Base-by-base conservation (phyloP, 1,140 invertebrate genomes). In the Anoplophora glabripennis region DNA sequence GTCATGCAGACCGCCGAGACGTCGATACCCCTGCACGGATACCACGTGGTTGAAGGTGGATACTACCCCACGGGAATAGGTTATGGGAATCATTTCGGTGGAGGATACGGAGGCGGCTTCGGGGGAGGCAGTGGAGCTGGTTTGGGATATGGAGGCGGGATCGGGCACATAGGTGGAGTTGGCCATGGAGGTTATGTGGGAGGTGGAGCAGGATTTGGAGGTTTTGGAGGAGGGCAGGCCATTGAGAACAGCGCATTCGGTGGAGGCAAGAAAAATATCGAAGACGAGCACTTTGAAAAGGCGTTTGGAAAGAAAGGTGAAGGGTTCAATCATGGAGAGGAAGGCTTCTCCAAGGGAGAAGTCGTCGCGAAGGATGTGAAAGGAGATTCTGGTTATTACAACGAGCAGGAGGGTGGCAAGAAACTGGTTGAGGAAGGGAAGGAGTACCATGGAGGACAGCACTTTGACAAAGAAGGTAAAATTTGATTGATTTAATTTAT, bases 391-490 rank as follows among this genome's bases (percentile, higher is more conserved):
- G 81, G 80, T 11, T 81, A 78, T 56, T 83, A 80, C 61, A 81
- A 79, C 63, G 77, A 80, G 44, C 76, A 79, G 61, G 75, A 77
- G 59, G 81, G 79, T 1, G 80, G 77, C 54, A 82, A 81, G 57
- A 83, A 83, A 70, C 69, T 78, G 3, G 73, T 75, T 1, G 80
- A 79, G 44, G 81, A 84, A 69, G 80, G 79, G 53, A 82, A 83
- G 68, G 72, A 72, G 41, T 83, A 82, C 61, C 71, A 79, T 64
- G 82, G 81, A 42, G 79, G 73, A 38, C 76, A 80, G 53, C 78
- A 79, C 52, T 74, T 77, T 53, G 77, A 82, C 62, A 78, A 83
- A 68, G 70, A 80, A 61, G 82, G 82, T 80, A 75, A 67, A 59
- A 33, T 14, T n/a, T 34, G 9, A n/a, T n/a, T n/a, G n/a, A n/a